Percentiles rank a stretch among this genome's conserved stretches.
Conservation (phyloP, 2,113 vertebrate species). For the Physeter macrocephalus region DNA sequence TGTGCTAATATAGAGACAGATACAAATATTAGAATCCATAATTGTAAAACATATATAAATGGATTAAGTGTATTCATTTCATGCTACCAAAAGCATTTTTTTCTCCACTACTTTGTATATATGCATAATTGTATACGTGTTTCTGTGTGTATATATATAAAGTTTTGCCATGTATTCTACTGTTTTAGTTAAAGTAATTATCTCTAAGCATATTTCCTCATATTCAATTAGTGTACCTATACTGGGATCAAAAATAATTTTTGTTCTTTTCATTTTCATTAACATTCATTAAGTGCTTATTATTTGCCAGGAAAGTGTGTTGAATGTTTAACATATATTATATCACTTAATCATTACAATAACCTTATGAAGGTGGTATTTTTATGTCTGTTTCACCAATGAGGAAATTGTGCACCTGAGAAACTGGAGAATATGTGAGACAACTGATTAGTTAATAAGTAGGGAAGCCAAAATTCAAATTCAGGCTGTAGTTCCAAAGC, state of each 20-base stretch:
- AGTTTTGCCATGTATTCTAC: background rate
- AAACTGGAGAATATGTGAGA: background rate
- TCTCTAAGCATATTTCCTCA: background rate
- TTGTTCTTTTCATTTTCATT: background rate
- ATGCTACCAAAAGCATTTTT: background rate
- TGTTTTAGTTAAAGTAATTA: background rate
- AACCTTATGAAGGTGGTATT: background rate
- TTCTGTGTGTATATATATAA: background rate
- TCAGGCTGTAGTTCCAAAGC: background rate
- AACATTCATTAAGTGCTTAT: background rate
- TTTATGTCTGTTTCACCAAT: background rate
- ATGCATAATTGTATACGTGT: background rate
- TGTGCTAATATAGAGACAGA: slow-evolving; percentile 11
- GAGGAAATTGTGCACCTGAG: background rate
- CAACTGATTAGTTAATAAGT: background rate
- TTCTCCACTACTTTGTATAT: background rate
- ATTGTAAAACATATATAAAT: slow-evolving; percentile 15
- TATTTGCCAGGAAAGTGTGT: background rate
- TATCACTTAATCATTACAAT: background rate
- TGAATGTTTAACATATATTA: background rate
- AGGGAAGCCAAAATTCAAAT: slow-evolving; percentile 5
- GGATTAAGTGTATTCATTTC: slow-evolving; percentile 8
- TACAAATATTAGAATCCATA: slow-evolving; percentile 42
- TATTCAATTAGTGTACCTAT: background rate
- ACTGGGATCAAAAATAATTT: background rate